Conservation (phyloP, 2,888 invertebrate species). For the Tethea ocularis region DNA sequence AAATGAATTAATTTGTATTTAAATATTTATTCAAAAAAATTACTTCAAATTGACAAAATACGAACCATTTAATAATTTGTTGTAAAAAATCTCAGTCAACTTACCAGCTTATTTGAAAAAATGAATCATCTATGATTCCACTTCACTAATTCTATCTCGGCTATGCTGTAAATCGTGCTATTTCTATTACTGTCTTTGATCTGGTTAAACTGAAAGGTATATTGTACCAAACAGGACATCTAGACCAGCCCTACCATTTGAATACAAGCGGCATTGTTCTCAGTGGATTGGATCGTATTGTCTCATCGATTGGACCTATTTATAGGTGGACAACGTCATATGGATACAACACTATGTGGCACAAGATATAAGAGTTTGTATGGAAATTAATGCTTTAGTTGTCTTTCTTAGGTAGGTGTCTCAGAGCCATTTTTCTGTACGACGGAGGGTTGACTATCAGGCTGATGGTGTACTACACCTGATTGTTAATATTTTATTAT, state of each 20-base stretch:
- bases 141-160: background rate
- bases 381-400: constrained; percentile 7
- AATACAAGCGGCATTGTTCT: constrained; percentile 61
- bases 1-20: constrained; percentile 7
- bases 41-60: no score
- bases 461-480: no score
- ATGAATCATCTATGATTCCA: constrained; percentile 1
- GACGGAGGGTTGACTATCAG: no score
- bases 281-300: constrained; percentile 71
- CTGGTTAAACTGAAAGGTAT: constrained; percentile 14
- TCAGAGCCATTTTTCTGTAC: no score
- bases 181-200: constrained; percentile 2
- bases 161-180: background rate
- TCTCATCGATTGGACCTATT: constrained; percentile 78
- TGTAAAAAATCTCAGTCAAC: background rate
- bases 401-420: no score
- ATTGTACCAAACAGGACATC: constrained; percentile 34
- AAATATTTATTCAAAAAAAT: constrained; percentile 9
- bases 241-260: constrained; percentile 40
- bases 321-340: constrained; percentile 62
- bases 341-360: constrained; percentile 24
- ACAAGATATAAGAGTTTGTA: constrained; percentile 14
- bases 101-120: background rate
- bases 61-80: background rate
- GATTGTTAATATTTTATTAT: no score